Percentiles rank a stretch among this genome's conserved stretches.
Evolutionary conservation across 1,140 invertebrate species (phyloP).

Genomic region (Aphelinus certus): DNA sequence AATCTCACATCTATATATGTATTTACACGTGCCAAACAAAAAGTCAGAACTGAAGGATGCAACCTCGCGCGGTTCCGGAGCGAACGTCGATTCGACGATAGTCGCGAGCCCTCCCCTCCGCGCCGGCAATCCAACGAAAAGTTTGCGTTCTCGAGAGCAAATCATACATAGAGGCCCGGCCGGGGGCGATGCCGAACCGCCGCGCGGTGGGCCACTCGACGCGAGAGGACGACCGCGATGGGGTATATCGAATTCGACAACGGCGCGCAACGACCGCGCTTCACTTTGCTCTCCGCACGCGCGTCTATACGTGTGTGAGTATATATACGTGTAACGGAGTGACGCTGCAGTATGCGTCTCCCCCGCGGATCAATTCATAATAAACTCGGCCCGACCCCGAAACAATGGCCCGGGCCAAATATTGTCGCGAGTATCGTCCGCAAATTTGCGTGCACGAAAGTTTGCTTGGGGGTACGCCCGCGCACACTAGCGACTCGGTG

Average conservation of each 20-base stretch:
- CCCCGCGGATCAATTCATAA: conserved; percentile 61
- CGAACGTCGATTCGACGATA: too few relatives aligned
- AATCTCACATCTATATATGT: too few relatives aligned
- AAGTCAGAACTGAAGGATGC: not conserved
- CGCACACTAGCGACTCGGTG: conserved; percentile 45
- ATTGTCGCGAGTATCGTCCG: conserved; percentile 58
- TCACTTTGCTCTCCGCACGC: too few relatives aligned
- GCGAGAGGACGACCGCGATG: not conserved
- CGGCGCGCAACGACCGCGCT: conserved; percentile 37
- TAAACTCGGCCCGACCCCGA: conserved; percentile 56
- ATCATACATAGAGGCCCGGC: conserved; percentile 45
- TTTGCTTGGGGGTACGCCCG: conserved; percentile 37
- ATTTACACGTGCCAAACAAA: conserved; percentile 25
- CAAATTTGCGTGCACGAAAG: conserved; percentile 60
- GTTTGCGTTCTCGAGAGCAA: conserved; percentile 36
- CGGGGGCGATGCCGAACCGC: conserved; percentile 32
- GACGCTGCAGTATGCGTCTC: conserved; percentile 60
- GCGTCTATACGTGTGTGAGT: not conserved
- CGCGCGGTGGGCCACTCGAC: not conserved
- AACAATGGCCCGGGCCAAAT: conserved; percentile 61
- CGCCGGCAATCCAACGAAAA: not conserved
- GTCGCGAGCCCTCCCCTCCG: too few relatives aligned
- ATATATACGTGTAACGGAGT: conserved; percentile 46
- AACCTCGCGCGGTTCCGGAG: too few relatives aligned
- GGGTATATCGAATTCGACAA: conserved; percentile 28